These are phyloP conservation scores for Vulpes lagopus DNA, from an alignment of 2,113 vertebrate species.

Conservation along the genomic window DNA sequence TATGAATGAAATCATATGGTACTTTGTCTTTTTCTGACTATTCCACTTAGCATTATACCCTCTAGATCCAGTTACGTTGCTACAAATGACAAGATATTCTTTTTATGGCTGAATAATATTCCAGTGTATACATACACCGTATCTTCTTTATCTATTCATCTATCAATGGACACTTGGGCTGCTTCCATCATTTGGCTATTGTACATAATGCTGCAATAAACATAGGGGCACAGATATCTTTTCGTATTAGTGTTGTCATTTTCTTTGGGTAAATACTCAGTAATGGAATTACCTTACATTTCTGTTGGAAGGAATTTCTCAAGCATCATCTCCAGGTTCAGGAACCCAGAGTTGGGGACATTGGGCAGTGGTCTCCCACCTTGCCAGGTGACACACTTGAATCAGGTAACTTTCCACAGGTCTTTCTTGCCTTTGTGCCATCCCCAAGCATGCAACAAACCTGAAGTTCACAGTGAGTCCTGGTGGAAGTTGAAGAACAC, in stretches of 20 bases:
- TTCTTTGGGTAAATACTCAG: not conserved
- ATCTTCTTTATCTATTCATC: not conserved
- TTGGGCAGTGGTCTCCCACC: not conserved
- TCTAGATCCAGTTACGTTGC: not conserved
- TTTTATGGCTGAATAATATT: not conserved
- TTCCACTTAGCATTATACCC: not conserved
- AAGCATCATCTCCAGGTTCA: not conserved
- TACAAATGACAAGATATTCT: not conserved
- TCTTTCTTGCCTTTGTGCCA: not conserved
- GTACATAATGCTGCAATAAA: not conserved
- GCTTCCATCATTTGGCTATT: not conserved
- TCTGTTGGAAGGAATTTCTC: not conserved
- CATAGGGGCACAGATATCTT: not conserved
- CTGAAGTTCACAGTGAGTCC: not conserved
- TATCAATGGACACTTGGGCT: not conserved
- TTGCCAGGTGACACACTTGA: not conserved
- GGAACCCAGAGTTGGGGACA: not conserved
- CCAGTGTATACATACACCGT: not conserved
- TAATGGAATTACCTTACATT: not conserved
- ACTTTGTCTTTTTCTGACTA: not conserved
- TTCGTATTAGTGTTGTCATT: not conserved
- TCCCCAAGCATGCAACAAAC: not conserved
- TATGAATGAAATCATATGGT: not conserved
- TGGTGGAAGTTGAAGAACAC: not conserved
- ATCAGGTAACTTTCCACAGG: not conserved